Percentiles rank a stretch among this genome's conserved stretches.
Conservation (phyloP, 2,797 vertebrate genomes). For the Morelia viridis region DNA sequence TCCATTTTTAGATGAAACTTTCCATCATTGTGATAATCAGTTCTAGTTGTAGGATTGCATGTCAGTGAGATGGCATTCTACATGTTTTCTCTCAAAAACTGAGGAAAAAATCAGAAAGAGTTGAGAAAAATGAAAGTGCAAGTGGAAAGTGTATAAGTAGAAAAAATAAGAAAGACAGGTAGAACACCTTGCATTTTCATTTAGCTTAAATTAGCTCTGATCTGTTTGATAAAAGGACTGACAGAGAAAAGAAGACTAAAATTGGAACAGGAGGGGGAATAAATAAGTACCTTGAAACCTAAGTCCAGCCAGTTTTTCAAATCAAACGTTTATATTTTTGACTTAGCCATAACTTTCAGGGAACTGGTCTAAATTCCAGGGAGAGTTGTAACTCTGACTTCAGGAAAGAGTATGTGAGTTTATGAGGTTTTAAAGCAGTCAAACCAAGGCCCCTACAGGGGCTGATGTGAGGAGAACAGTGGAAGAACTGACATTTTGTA, state of each 20-base stretch:
- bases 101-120: not conserved
- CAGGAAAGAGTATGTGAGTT: conserved; percentile 46
- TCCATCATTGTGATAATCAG: not conserved
- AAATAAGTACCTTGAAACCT: conserved; percentile 42
- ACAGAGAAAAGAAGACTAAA: not conserved
- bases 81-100: not conserved
- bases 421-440: conserved; percentile 56
- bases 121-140: not conserved
- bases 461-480: not conserved
- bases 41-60: not conserved
- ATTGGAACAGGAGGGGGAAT: conserved; percentile 6
- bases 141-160: not conserved
- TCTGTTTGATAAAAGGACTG: conserved; percentile 29
- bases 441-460: conserved; percentile 23
- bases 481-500: conserved; percentile 38
- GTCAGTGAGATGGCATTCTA: not conserved
- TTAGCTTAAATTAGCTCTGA: conserved; percentile 45
- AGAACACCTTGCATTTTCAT: conserved; percentile 10
- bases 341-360: conserved; percentile 42
- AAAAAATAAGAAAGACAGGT: not conserved
- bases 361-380: conserved; percentile 16
- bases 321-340: conserved; percentile 49
- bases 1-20: not conserved
- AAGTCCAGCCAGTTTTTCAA: conserved; percentile 54
- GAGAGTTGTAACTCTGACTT: conserved; percentile 51